Base-by-base conservation (phyloP, 2,888 invertebrate genomes). In the Caenorhabditis wallacei region DNA sequence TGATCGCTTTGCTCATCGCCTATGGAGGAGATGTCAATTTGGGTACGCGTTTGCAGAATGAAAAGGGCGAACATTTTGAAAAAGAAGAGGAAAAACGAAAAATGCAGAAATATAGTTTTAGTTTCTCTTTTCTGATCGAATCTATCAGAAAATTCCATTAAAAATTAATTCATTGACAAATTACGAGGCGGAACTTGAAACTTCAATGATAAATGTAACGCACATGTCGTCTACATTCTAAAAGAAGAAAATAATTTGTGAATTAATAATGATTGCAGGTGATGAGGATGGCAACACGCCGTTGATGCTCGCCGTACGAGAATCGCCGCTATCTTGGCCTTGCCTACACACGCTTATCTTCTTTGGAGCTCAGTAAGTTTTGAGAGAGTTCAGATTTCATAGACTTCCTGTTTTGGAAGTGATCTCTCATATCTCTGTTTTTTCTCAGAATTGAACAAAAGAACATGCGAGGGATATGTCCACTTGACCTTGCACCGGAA, bases 251-350 rank as follows among this genome's bases (percentile, higher is more conserved):
- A 46, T 61, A 51, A 54, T 68, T 69, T 51, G 51, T 71, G 54
- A 72, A 76, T 81, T 51, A 82, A 54, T 83, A 54, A 79, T 69
- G 43, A 69, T 59, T 68, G 30, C 51, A 87, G 87, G 85, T 90
- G 94, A 94, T 89, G 91, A 92, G 24, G 92, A 93, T 80, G 94
- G 94, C 22, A 94, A 94, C 89, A 94, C 94, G 18, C 94, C 94
- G 0, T 92, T 94, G 22, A 94, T 94, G 90, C 90, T 94, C 68
- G 94, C 94, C 30, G 93, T 94, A 53, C 93, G 93, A 75, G 93
- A 94, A 87, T 93, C 93, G n/a, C 93, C 93, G 78, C 93, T 94
- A 66, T 93, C 93, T 57, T 93, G 94, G 93, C 93, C 94, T 26
- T 90, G 90, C 75, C 86, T 91, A 1, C 91, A 91, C 80, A 89